These are phyloP conservation scores for Rhagium mordax DNA, from an alignment of 2,888 invertebrate species.

Conservation along the genomic window DNA sequence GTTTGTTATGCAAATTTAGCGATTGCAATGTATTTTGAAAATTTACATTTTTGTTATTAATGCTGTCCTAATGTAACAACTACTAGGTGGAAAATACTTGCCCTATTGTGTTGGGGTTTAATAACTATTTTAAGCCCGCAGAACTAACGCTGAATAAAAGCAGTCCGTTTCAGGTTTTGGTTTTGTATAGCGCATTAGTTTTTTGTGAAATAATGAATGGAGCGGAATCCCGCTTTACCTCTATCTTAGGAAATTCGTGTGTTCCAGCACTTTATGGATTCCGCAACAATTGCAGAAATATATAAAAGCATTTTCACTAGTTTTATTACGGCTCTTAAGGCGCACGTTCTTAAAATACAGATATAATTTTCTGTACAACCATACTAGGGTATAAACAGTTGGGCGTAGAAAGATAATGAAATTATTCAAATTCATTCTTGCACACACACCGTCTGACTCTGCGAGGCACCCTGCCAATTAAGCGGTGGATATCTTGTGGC, in stretches of 20 bases:
- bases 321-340: no score
- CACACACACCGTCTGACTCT: no score
- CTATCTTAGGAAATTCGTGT: background rate
- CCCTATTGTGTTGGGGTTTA: slow-evolving; percentile 41
- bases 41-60: slow-evolving; percentile 43
- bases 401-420: no score
- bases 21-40: slow-evolving; percentile 40
- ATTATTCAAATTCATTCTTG: no score
- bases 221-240: background rate
- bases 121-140: slow-evolving; percentile 44
- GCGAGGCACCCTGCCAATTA: no score
- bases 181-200: slow-evolving; percentile 19
- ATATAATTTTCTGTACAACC: no score
- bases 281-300: background rate
- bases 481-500: no score
- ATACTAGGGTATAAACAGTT: no score
- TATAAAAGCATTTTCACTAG: background rate
- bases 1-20: slow-evolving; percentile 44
- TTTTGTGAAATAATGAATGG: background rate
- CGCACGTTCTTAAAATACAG: no score
- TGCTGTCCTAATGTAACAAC: slow-evolving; percentile 37
- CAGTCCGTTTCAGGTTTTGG: slow-evolving; percentile 37
- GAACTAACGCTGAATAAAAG: slow-evolving; percentile 42
- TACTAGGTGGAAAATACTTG: slow-evolving; percentile 31
- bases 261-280: background rate